These are phyloP conservation scores for Suillia variegata DNA, from an alignment of 2,888 invertebrate genomes.

Conservation along the genomic window DNA sequence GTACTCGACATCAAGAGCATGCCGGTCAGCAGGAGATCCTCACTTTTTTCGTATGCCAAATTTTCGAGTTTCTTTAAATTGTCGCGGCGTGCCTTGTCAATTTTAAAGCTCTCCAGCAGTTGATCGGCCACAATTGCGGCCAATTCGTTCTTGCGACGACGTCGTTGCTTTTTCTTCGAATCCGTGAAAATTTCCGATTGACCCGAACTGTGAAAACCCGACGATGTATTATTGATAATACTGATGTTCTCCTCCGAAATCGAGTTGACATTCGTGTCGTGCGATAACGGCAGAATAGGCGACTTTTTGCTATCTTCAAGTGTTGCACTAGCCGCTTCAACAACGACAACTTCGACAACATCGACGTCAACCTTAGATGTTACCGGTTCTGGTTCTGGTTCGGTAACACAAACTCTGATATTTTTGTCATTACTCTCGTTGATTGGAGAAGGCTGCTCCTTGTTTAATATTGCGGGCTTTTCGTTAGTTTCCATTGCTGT, in stretches of 20 bases:
- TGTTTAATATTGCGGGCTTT: too few relatives aligned
- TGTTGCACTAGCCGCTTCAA: too few relatives aligned
- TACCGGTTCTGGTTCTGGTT: too few relatives aligned
- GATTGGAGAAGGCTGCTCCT: too few relatives aligned
- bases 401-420: too few relatives aligned
- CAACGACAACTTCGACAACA: too few relatives aligned
- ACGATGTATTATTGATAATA: constrained; percentile 50
- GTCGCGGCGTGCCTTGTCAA: constrained; percentile 59
- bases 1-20: constrained; percentile 60
- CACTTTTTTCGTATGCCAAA: constrained; percentile 59
- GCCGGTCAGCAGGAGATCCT: constrained; percentile 56
- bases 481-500: too few relatives aligned
- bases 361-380: too few relatives aligned
- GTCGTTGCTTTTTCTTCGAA: constrained; percentile 48
- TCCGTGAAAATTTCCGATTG: constrained; percentile 39
- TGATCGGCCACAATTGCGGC: constrained; percentile 62
- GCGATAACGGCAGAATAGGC: neutral
- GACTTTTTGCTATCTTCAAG: neutral
- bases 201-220: constrained; percentile 49
- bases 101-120: constrained; percentile 59
- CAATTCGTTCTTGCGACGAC: constrained; percentile 59
- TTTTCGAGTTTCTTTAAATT: constrained; percentile 60
- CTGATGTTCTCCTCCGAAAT: constrained; percentile 45
- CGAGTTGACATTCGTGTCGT: neutral
- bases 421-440: too few relatives aligned